A percentile compares a stretch with the other conserved stretches of the same genome.
These are phyloP conservation scores for Lycia hirtaria DNA, from an alignment of 2,888 invertebrate species.

Conservation along the genomic window DNA sequence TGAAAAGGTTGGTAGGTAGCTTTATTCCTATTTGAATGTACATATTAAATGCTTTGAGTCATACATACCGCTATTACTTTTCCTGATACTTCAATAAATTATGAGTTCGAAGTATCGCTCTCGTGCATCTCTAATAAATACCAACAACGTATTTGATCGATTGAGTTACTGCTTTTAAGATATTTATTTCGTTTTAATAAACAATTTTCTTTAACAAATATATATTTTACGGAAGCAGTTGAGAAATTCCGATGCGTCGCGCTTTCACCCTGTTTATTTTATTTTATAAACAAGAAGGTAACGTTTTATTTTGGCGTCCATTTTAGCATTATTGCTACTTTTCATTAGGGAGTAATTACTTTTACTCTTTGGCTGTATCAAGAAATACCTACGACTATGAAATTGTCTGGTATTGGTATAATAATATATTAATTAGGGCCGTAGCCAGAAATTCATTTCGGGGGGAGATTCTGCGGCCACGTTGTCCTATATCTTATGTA, in stretches of 20 bases:
- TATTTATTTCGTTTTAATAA: conserved; percentile 15
- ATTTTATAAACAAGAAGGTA: conserved; percentile 4
- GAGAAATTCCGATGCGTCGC: conserved; percentile 2
- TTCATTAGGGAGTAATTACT: background rate
- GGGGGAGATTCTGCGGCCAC: too few species aligned
- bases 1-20: too few species aligned
- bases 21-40: background rate
- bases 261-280: conserved; percentile 10
- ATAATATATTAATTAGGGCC: too few species aligned
- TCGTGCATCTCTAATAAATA: conserved; percentile 5
- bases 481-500: too few species aligned
- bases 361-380: too few species aligned
- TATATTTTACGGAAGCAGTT: conserved; percentile 12
- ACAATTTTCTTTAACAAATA: conserved; percentile 20
- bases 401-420: too few species aligned
- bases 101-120: conserved; percentile 3
- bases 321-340: background rate
- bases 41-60: background rate
- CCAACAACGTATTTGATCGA: conserved; percentile 7
- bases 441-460: too few species aligned
- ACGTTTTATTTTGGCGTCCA: background rate
- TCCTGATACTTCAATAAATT: background rate
- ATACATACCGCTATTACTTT: background rate
- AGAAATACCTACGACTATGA: too few species aligned
- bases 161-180: conserved; percentile 10